Conservation (phyloP, 35 echinoderm and acorn worm species). For the Ptychodera flava region DNA sequence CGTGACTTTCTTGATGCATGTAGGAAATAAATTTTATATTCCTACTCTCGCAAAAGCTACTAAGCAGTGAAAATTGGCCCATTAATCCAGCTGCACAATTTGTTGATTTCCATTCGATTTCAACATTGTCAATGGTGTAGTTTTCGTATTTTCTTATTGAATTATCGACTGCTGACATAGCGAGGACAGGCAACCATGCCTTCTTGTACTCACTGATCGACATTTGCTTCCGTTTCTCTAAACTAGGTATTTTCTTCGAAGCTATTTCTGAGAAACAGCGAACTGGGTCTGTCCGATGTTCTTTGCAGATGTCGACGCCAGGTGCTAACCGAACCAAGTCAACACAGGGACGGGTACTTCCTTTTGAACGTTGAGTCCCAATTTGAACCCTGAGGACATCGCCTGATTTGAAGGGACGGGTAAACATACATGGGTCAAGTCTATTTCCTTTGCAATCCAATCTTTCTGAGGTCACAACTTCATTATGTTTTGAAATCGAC, state of each 20-base stretch:
- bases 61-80: not conserved
- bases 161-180: not conserved
- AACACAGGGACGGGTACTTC: not conserved
- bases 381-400: not conserved
- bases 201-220: not conserved
- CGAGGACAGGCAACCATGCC: not conserved
- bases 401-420: not conserved
- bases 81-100: not conserved
- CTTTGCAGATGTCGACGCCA: not conserved
- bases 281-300: not conserved
- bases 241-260: not conserved
- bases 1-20: not conserved
- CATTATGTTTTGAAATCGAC: too few relatives aligned
- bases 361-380: not conserved
- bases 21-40: not conserved
- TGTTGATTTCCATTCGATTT: not conserved
- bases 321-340: not conserved
- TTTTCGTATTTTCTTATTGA: not conserved
- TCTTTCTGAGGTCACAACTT: not conserved
- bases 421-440: not conserved
- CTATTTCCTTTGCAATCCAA: not conserved
- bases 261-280: not conserved
- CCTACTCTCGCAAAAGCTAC: not conserved
- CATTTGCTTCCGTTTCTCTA: not conserved
- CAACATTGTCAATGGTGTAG: not conserved